Percentiles rank a stretch among this genome's conserved stretches.
These are phyloP conservation scores for Aphelenchoides fujianensis DNA, from an alignment of 1,140 invertebrate genomes.

Conservation along the genomic window DNA sequence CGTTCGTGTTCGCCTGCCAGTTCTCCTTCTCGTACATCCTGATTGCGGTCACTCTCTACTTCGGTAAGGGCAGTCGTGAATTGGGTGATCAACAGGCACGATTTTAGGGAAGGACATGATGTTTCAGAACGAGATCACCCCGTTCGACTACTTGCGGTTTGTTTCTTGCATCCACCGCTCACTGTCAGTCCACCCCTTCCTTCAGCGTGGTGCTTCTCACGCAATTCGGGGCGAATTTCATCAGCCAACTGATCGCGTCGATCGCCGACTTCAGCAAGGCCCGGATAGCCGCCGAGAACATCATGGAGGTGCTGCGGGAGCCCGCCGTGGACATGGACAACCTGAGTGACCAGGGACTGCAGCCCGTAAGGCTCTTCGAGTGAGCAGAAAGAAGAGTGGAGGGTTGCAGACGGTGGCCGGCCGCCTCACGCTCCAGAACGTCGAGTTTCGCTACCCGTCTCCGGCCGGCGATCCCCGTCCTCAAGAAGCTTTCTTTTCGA, in stretches of 20 bases:
- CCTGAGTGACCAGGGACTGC: constrained; percentile 56
- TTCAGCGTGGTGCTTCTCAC: constrained; percentile 55
- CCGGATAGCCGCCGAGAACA: constrained; percentile 54
- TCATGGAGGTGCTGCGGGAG: constrained; percentile 51
- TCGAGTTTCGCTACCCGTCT: constrained; percentile 62
- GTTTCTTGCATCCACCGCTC: constrained; percentile 21
- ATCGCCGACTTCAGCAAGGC: constrained; percentile 57
- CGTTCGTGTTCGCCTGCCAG: constrained; percentile 61
- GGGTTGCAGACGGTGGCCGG: constrained; percentile 55
- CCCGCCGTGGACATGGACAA: constrained; percentile 57
- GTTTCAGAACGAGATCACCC: constrained; percentile 56
- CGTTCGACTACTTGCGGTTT: constrained; percentile 57
- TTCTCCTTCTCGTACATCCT: constrained; percentile 58
- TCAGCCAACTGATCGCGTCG: constrained; percentile 58
- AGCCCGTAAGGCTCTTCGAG: constrained; percentile 39
- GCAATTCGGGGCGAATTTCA: constrained; percentile 59
- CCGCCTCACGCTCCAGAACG: constrained; percentile 52
- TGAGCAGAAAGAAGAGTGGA: constrained; percentile 10
- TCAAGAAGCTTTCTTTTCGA: constrained; percentile 26
- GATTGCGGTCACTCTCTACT: constrained; percentile 57
- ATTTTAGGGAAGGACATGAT: constrained; percentile 55
- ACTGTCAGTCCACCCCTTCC: neutral
- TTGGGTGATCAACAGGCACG: too few species aligned
- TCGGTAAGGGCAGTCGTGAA: too few species aligned
- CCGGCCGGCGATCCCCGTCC: constrained; percentile 41